Evolutionary conservation across 1,140 invertebrate genomes (phyloP).

Genomic region (Papilio glaucus): DNA sequence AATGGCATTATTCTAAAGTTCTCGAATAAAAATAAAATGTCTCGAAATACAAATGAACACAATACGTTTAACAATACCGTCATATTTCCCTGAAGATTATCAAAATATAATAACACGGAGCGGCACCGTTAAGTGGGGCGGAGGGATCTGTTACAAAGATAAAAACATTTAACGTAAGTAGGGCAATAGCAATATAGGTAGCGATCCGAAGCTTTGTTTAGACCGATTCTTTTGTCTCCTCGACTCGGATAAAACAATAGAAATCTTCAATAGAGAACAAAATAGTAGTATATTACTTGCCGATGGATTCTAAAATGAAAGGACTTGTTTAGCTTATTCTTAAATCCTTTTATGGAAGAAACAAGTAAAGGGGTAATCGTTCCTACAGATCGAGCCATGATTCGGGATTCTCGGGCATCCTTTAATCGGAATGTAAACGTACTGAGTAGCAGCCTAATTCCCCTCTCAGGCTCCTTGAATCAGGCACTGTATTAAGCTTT

Average conservation of each 20-base stretch:
- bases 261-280: slow-evolving; percentile 33
- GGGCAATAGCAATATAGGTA: slow-evolving; percentile 46
- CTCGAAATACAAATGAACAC: slow-evolving; percentile 23
- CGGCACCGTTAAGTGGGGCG: slow-evolving; percentile 37
- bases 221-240: slow-evolving; percentile 53
- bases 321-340: too few species aligned
- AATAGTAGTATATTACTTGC: not conserved
- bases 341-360: too few species aligned
- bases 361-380: too few species aligned
- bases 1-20: not conserved
- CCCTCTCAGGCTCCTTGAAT: too few species aligned
- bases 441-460: too few species aligned
- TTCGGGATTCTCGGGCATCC: too few species aligned
- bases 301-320: too few species aligned
- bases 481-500: too few species aligned
- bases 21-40: not conserved
- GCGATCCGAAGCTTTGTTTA: slow-evolving; percentile 47
- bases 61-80: slow-evolving; percentile 30
- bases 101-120: slow-evolving; percentile 32
- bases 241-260: slow-evolving; percentile 53
- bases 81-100: slow-evolving; percentile 40
- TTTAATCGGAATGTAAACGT: too few species aligned
- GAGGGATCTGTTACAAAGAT: slow-evolving; percentile 29
- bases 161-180: slow-evolving; percentile 47
- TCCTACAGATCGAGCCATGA: too few species aligned